Evolutionary conservation across 2,113 vertebrate genomes (phyloP), one percentile per base, ranked within the genome.

Genomic region (Daboia siamensis): DNA sequence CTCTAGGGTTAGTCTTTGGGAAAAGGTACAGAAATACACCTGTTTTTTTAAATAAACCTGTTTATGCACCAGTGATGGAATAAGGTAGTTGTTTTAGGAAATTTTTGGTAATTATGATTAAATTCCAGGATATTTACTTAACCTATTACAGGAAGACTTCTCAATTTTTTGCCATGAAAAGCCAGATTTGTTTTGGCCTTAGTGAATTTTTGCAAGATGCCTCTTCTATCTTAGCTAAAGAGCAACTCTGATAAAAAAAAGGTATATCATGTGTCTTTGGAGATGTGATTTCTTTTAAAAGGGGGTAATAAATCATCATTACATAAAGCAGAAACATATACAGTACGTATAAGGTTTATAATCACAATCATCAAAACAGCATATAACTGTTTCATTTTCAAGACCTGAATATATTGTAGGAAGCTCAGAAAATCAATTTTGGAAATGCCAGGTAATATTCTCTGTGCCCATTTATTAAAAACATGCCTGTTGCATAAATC

Each of bases 401-500:
- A 97, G 94, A 95, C 97, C 26, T 2, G 2, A 69, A 95, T 95
- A 94, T 94, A 97, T 95, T 95, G 88, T 92, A 97, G 95, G 94
- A 93, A 96, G 90, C 94, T 80, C 91, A 96, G 94, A 97, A 96
- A 97, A 96, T 97, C 93, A 94, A 57, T 94, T 96, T 95, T 95
- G 94, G 95, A 97, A 97, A 96, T 97, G 94, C 95, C 95, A 96
- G 94, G 94, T 93, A 90, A 96, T 96, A 93, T 96, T 26, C 95
- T 90, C 48, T 95, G 86, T 96, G 90, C 57, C 92, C 90, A 90
- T 90, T 94, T 95, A 97, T 96, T 97, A 96, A 96, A 94, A 95
- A 86, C 90, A 95, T 97, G 96, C 95, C 88, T 91, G 95, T 95
- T 96, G 94, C 84, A 94, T 97, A 97, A 98, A 97, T 95, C 94